Conservation (phyloP, 2,888 invertebrate genomes). For the Stomorhina lunata region DNA sequence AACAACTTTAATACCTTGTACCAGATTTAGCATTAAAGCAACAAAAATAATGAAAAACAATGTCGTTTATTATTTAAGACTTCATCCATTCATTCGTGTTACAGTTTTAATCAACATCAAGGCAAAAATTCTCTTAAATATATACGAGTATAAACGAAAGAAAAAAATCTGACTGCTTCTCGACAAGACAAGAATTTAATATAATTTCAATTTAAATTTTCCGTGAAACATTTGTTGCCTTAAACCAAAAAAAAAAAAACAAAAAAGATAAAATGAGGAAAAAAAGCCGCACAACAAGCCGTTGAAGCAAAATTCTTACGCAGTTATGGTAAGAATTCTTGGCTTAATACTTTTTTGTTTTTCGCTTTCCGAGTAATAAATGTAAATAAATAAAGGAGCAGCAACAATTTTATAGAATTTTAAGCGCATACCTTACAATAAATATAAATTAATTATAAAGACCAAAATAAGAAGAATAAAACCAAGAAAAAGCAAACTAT, state of each 20-base stretch:
- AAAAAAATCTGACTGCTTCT: too few relatives aligned
- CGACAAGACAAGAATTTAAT: conserved; percentile 1
- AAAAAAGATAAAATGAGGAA: not conserved
- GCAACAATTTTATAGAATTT: conserved; percentile 23
- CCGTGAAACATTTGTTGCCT: conserved; percentile 2
- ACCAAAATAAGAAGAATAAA: not conserved
- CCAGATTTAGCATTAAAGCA: not conserved
- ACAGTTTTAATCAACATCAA: conserved; percentile 11
- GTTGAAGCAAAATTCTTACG: too few relatives aligned
- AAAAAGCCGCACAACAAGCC: not conserved
- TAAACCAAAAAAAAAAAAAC: not conserved
- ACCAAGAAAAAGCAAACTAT: too few relatives aligned
- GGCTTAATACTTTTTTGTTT: not conserved
- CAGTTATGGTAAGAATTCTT: not conserved
- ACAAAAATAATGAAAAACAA: not conserved
- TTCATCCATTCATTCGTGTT: too few relatives aligned
- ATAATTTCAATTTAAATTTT: conserved; percentile 31
- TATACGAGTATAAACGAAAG: too few relatives aligned
- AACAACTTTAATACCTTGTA: not conserved
- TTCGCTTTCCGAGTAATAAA: not conserved
- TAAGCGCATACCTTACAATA: conserved; percentile 44
- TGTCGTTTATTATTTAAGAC: not conserved
- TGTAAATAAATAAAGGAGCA: not conserved
- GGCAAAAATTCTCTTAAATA: too few relatives aligned
- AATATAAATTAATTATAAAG: conserved; percentile 57